These are phyloP conservation scores for Papilio glaucus DNA, from an alignment of 1,140 invertebrate genomes.

Conservation along the genomic window DNA sequence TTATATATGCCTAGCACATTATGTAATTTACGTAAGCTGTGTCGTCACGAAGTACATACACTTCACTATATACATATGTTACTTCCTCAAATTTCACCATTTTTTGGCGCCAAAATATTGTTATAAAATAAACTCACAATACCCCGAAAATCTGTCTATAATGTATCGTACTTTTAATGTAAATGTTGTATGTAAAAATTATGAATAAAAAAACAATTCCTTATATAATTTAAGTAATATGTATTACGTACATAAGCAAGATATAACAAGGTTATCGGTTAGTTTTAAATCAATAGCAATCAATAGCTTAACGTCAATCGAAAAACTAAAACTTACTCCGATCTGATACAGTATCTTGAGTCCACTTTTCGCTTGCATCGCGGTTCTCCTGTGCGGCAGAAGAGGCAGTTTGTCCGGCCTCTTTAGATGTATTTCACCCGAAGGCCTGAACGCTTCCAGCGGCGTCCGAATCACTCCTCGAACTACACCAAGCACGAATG, in stretches of 20 bases:
- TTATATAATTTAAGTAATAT: background rate
- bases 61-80: no score
- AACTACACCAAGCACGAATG: conserved; percentile 58
- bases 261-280: background rate
- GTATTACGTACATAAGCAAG: background rate
- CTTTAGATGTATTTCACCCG: conserved; percentile 67
- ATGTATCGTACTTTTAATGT: no score
- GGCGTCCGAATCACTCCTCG: conserved; percentile 72
- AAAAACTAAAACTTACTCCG: conserved; percentile 70
- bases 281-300: background rate
- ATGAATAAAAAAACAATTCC: conserved; percentile 15
- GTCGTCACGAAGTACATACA: no score
- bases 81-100: no score
- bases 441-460: conserved; percentile 75
- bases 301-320: conserved; percentile 9
- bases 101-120: conserved; percentile 25
- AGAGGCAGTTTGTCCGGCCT: conserved; percentile 75
- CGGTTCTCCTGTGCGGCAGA: conserved; percentile 63
- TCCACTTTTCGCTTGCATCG: conserved; percentile 63
- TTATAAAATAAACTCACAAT: no score
- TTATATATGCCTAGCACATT: no score
- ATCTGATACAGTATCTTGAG: conserved; percentile 76
- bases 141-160: no score
- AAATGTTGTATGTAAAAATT: no score
- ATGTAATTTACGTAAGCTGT: no score